Evolutionary conservation across 2,888 invertebrate genomes (phyloP).

Genomic region (Neoaliturus tenellus): DNA sequence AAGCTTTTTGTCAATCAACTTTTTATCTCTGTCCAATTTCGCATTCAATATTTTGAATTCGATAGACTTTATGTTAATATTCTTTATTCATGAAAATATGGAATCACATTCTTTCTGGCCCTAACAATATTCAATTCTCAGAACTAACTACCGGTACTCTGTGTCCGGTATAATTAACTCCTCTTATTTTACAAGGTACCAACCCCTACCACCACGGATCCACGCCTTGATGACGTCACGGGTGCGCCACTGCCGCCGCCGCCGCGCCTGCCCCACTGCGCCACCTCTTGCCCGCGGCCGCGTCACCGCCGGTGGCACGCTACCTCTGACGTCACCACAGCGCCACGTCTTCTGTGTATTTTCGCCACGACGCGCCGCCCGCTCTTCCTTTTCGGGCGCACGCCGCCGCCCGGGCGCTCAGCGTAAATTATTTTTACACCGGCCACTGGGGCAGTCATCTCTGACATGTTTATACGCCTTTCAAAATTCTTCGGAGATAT

Average conservation of each 20-base stretch:
- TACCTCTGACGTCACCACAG: not conserved
- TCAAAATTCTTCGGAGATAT: not conserved
- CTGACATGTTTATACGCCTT: not conserved
- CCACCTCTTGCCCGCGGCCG: not conserved
- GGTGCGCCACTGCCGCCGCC: not conserved
- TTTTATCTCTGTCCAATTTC: too few relatives aligned
- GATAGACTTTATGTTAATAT: too few relatives aligned
- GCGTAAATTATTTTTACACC: constrained; percentile 5
- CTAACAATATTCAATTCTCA: too few relatives aligned
- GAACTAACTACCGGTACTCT: too few relatives aligned
- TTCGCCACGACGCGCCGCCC: constrained; percentile 17
- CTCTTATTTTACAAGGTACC: too few relatives aligned
- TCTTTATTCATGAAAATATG: too few relatives aligned
- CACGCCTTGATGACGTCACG: too few relatives aligned
- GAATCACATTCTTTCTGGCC: too few relatives aligned
- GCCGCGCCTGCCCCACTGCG: not conserved
- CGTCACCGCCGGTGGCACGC: not conserved
- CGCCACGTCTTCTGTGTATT: constrained; percentile 22
- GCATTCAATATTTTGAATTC: too few relatives aligned
- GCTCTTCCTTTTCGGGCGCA: constrained; percentile 23
- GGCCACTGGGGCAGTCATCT: not conserved
- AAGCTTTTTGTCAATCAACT: too few relatives aligned
- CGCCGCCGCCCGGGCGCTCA: not conserved
- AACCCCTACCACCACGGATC: too few relatives aligned
- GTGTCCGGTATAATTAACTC: too few relatives aligned